These are phyloP conservation scores for Chymomyza costata DNA, from an alignment of 1,140 invertebrate species.

Conservation along the genomic window DNA sequence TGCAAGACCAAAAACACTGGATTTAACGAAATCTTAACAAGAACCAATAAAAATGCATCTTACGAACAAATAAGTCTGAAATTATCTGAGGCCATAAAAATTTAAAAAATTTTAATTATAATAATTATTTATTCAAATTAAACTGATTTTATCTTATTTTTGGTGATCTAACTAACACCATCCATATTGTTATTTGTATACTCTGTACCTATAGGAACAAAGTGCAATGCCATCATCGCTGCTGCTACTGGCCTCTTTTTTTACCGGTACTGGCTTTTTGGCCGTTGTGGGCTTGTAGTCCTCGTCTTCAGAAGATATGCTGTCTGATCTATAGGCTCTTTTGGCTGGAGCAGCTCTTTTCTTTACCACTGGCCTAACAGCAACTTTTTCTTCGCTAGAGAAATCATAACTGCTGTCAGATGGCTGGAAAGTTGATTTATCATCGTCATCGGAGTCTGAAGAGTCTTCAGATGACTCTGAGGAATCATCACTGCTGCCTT, in stretches of 20 bases:
- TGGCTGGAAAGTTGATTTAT: no score
- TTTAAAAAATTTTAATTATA: no score
- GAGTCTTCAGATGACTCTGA: no score
- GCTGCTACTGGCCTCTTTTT: conserved; percentile 52
- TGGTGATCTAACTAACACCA: no score
- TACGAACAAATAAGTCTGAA: no score
- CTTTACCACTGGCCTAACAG: conserved; percentile 56
- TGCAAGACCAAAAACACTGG: conserved; percentile 46
- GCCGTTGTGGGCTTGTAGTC: conserved; percentile 23
- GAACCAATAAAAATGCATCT: no score
- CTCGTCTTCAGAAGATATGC: conserved; percentile 43
- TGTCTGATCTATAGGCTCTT: conserved; percentile 9
- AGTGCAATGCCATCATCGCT: conserved; percentile 34
- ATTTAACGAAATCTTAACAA: conserved; percentile 43
- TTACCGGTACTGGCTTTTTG: conserved; percentile 43
- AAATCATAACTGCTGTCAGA: conserved; percentile 68
- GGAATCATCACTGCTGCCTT: conserved; percentile 15
- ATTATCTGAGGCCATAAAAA: no score
- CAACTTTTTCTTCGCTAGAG: conserved; percentile 58
- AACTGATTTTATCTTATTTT: no score
- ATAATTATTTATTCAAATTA: no score
- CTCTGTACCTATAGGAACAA: no score
- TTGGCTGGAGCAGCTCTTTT: conserved; percentile 32
- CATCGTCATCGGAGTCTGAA: no score
- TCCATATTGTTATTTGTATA: no score